phyloP scores from a whole-genome alignment of 1,140 invertebrate genomes.

The Lepidurus couesii region DNA sequence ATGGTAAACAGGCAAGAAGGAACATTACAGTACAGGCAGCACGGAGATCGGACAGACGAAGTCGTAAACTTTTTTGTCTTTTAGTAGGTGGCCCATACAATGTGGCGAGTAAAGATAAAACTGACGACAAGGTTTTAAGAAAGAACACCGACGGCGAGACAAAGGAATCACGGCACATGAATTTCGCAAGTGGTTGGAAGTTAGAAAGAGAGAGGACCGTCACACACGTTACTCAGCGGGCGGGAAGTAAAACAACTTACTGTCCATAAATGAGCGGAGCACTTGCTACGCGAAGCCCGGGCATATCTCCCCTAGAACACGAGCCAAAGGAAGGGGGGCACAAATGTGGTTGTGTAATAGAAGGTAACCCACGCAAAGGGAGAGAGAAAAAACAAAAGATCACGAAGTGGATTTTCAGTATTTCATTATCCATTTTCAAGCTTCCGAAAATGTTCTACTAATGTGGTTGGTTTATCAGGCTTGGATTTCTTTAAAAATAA shows the following conservation, averaged over 20 bases:
- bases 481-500: no score
- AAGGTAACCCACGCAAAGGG: no score
- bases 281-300: conserved; percentile 29
- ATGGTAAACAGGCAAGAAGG: not conserved
- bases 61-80: not conserved
- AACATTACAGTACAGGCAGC: not conserved
- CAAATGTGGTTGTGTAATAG: not conserved
- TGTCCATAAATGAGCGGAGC: conserved; percentile 29
- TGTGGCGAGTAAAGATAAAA: conserved; percentile 8
- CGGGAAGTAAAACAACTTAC: conserved; percentile 30
- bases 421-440: no score
- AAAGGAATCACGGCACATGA: conserved; percentile 28
- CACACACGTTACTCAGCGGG: not conserved
- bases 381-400: no score
- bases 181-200: not conserved
- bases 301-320: conserved; percentile 33
- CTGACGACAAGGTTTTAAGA: not conserved
- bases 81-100: not conserved
- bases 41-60: conserved; percentile 11
- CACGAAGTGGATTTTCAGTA: no score
- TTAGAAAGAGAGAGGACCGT: not conserved
- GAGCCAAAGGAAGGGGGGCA: conserved; percentile 6
- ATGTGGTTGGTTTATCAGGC: no score
- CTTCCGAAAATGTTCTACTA: no score
- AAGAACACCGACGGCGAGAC: not conserved